Evolutionary conservation across 1,140 invertebrate genomes (phyloP), one percentile per base, ranked within the genome.

Genomic region (Pogonus chalceus): DNA sequence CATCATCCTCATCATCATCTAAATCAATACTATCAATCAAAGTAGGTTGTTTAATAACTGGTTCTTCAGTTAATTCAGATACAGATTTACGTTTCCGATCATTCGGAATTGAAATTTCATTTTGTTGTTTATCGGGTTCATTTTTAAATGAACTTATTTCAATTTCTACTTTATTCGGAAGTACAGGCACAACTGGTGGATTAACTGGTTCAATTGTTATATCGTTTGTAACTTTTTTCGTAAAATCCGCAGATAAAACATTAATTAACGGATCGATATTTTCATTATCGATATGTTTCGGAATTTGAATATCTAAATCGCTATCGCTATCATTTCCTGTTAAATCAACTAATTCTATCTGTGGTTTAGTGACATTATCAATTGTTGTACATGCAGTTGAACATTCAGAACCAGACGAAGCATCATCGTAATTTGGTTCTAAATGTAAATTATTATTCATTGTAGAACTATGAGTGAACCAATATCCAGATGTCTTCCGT

Each of bases 301-400:
- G 1, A 35, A 14, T 35, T 35, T 2, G 16, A 35, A 35, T 35
- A 14, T 35, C 47, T 9, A 14, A 22, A 22, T 23, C 47, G 23
- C 20, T 1, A 14, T 49, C 47, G 18, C 37, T 43, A 49, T 49
- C 47, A 24, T 49, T 49, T 23, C 12, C 47, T 14, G 47, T 49
- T 49, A 49, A 49, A 49, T 49, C 47, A 1, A 49, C 47, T 14
- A 23, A 43, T 18, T 43, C 37, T 43, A 43, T 43, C 18, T 18
- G 37, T 18, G 37, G 37, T 43, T 18, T 43, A 18, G 18, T 16
- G 18, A 16, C 37, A 43, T 43, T 43, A 4, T 43, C 37, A 10
- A 16, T 7, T 4, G 7, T 43, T 12, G 37, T 43, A 4, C 7
- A 4, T 43, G 9, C 37, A 7, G 18, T 43, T 4, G 7, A 31